phyloP scores from a whole-genome alignment of 2,113 vertebrate genomes.

The Saccopteryx leptura region DNA sequence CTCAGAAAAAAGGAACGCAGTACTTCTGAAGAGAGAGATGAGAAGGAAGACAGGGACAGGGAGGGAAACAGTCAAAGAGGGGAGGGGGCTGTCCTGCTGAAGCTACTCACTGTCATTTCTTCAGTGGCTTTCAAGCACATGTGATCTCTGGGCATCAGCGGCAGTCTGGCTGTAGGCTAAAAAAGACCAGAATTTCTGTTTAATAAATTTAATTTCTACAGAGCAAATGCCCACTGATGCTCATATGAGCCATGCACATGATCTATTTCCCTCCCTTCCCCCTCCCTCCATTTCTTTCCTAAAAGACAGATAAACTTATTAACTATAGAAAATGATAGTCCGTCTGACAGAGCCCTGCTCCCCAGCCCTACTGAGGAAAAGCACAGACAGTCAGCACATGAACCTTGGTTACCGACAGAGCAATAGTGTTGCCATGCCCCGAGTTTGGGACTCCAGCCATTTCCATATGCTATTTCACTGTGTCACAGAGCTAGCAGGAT shows the following conservation, averaged over 20 bases:
- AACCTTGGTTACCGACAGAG: constrained; percentile 69
- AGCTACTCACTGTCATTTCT: neutral
- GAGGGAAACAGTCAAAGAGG: neutral
- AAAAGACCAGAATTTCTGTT: constrained; percentile 55
- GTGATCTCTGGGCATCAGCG: neutral
- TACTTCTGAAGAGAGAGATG: neutral
- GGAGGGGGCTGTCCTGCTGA: neutral
- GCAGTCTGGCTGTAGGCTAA: constrained; percentile 16
- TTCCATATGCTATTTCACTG: constrained; percentile 40
- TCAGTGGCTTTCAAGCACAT: neutral
- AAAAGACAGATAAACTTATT: constrained; percentile 73
- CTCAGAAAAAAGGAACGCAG: neutral
- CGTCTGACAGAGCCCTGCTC: constrained; percentile 33
- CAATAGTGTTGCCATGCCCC: constrained; percentile 17
- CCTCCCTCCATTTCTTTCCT: neutral
- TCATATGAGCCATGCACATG: accelerated
- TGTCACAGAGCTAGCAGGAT: constrained; percentile 30
- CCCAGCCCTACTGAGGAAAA: constrained; percentile 73
- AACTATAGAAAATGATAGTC: constrained; percentile 67
- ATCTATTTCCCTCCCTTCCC: neutral
- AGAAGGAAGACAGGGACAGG: accelerated
- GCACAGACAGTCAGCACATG: constrained; percentile 63
- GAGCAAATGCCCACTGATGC: constrained; percentile 4
- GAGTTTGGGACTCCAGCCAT: constrained; percentile 62
- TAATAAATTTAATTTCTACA: constrained; percentile 66